A percentile compares a stretch with the other conserved stretches of the same genome.
Conservation (phyloP, 2,113 vertebrate genomes). For the Theristicus caerulescens region DNA sequence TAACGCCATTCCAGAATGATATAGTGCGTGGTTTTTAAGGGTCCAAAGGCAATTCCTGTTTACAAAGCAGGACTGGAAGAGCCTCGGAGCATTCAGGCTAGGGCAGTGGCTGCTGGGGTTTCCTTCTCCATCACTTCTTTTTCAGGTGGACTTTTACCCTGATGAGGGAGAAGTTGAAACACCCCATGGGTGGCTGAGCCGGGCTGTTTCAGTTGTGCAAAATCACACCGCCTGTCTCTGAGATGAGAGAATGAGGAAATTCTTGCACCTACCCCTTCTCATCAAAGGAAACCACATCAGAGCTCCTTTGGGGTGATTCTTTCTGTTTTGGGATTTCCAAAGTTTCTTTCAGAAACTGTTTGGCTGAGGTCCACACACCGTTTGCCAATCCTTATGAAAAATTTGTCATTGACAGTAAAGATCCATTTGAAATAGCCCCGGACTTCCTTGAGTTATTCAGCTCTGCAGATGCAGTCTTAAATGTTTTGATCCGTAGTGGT, state of each 20-base stretch:
- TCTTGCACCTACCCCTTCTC: not conserved
- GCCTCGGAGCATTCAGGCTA: not conserved
- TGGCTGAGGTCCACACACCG: not conserved
- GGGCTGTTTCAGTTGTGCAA: not conserved
- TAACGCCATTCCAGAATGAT: constrained; percentile 33
- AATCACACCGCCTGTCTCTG: not conserved
- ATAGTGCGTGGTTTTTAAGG: not conserved
- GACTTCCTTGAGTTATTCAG: not conserved
- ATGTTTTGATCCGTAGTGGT: not conserved
- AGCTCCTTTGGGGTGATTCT: not conserved
- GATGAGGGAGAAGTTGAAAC: not conserved
- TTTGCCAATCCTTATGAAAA: not conserved
- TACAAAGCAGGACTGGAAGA: constrained; percentile 12
- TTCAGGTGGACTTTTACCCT: not conserved
- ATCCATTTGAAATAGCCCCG: not conserved
- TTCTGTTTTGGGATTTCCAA: not conserved
- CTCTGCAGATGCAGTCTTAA: not conserved
- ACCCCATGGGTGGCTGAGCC: fast-evolving
- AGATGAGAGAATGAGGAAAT: not conserved
- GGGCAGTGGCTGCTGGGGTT: not conserved
- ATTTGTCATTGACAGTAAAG: not conserved
- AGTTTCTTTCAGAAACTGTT: not conserved
- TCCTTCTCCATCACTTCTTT: not conserved
- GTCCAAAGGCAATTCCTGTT: constrained; percentile 39
- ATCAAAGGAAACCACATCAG: not conserved